These are phyloP conservation scores for Lasiurus cinereus DNA, from an alignment of 2,113 vertebrate species.

Conservation along the genomic window DNA sequence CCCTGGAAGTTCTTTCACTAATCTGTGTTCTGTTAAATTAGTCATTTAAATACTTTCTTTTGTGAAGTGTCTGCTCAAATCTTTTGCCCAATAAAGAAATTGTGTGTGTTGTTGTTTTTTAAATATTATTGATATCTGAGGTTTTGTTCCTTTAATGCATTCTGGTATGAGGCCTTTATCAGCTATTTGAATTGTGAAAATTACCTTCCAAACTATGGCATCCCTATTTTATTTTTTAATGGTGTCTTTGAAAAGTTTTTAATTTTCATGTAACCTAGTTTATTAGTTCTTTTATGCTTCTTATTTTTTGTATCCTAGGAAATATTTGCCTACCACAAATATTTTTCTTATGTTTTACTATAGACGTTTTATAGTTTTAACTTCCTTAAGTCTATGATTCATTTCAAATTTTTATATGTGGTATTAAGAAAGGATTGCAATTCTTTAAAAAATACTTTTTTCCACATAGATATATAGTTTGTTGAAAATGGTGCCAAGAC, in stretches of 20 bases:
- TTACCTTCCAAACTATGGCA: not conserved
- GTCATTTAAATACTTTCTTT: not conserved
- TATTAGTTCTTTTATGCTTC: not conserved
- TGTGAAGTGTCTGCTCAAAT: not conserved
- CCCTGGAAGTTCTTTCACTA: not conserved
- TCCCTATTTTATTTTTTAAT: constrained; percentile 5
- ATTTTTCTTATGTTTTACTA: not conserved
- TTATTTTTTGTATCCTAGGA: not conserved
- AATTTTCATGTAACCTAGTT: constrained; percentile 3
- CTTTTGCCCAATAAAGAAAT: not conserved
- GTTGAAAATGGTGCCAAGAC: not conserved
- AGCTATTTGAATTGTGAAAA: constrained; percentile 36
- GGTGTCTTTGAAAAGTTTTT: not conserved
- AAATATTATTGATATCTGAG: not conserved
- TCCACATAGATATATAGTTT: not conserved
- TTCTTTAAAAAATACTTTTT: not conserved
- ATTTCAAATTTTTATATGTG: not conserved
- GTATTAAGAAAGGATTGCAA: not conserved
- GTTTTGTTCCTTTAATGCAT: not conserved
- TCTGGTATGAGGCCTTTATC: not conserved
- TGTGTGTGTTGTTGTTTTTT: not conserved
- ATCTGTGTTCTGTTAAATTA: not conserved
- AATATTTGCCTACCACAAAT: not conserved
- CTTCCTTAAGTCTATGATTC: not conserved
- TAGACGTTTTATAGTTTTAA: constrained; percentile 6